Percentiles rank a stretch among this genome's conserved stretches.
These are phyloP conservation scores for Octopus sinensis DNA, from an alignment of 1,140 invertebrate species.

Conservation along the genomic window DNA sequence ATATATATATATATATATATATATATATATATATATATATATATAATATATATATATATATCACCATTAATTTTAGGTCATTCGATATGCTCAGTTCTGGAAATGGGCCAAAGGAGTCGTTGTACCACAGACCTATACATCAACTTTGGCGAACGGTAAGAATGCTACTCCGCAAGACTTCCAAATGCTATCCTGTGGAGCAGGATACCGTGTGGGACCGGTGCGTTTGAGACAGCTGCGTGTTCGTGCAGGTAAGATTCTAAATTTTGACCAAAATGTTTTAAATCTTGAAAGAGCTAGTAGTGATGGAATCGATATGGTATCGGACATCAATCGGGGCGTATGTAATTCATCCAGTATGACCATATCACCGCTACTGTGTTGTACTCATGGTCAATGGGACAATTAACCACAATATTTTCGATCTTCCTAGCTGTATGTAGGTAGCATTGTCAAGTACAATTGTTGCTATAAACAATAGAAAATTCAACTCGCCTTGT, in stretches of 20 bases:
- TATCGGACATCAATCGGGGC: neutral
- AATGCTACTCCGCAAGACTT: conserved; percentile 16
- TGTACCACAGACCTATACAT: conserved; percentile 34
- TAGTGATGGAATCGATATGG: neutral
- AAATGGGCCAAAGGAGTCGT: conserved; percentile 34
- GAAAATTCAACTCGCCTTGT: too few relatives aligned
- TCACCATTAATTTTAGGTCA: conserved; percentile 25
- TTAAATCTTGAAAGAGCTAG: neutral
- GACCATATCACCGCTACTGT: too few relatives aligned
- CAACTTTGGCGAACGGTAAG: conserved; percentile 29
- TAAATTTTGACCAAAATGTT: neutral
- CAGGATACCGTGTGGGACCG: conserved; percentile 41
- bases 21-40: too few relatives aligned
- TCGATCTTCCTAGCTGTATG: too few relatives aligned
- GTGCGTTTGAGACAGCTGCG: conserved; percentile 41
- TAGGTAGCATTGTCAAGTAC: too few relatives aligned
- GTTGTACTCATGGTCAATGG: too few relatives aligned
- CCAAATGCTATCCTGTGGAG: conserved; percentile 32
- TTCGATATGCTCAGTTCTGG: conserved; percentile 31
- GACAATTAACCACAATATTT: too few relatives aligned
- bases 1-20: too few relatives aligned
- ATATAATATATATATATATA: too few relatives aligned
- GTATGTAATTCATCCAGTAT: conserved; percentile 1
- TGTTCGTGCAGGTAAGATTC: conserved; percentile 31
- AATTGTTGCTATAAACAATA: too few relatives aligned